Evolutionary conservation across 2,113 vertebrate genomes (phyloP), one percentile per base, ranked within the genome.

Genomic region (Ceyx margarethae): DNA sequence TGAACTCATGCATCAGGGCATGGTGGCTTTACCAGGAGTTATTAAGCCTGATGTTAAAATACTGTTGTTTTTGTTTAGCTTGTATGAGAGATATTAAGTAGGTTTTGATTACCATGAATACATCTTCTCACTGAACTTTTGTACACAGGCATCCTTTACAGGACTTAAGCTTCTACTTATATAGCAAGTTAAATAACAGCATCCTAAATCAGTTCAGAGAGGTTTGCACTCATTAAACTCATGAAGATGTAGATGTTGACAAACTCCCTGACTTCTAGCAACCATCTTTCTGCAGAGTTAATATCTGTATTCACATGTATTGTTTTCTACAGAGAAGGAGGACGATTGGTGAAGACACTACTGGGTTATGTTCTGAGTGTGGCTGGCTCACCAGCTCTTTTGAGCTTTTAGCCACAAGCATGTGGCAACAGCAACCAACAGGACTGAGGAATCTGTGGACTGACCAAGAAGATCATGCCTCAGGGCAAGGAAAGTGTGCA

Each of bases 31-130:
- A 46, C 4, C 4, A 40, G 14, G 35, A 87, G 45, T 87, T 85
- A 60, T 51, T 60, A 91, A 80, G 15, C 40, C 56, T 45, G 67
- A 51, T 56, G 40, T 48, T 91, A 93, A 89, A 56, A 87, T 18
- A 35, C 14, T 13, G 23, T 18, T 80, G 46, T 54, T 87, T 67
- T 76, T 25, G 29, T 73, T 76, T 58, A 66, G 51, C 58, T 74
- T 62, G 67, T 15, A 77, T 37, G 15, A 60, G 50, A 82, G 40
- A 81, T 45, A 42, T 79, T 61, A 74, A 86, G 51, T 31, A 84
- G 80, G 26, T 91, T 90, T 89, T 86, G 45, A 67, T 57, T 35
- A 71, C 15, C 23, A 31, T 85, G 72, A 79, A 66, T 35, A 57
- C 12, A 76, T 58, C 33, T 65, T 33, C 7, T 66, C 28, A 53